Evolutionary conservation across 2,797 vertebrate species (phyloP), one percentile per base, ranked within the genome.

Genomic region (Coranthus polyacanthus): DNA sequence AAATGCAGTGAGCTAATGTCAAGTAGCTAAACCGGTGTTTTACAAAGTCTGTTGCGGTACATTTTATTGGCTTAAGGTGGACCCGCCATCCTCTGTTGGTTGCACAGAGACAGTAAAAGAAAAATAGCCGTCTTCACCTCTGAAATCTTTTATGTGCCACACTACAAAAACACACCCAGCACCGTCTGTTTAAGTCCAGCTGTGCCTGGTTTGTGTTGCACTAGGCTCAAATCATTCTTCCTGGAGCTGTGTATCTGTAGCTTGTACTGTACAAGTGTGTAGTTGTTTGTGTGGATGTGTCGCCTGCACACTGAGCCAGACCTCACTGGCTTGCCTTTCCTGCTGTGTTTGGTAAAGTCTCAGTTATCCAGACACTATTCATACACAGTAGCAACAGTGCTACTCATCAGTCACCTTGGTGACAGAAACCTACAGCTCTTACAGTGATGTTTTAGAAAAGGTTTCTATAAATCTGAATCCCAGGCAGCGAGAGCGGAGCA

Each of bases 281-380:
- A 49, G 43, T 52, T 45, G 16, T 45, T 57, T 52, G 52, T 46
- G 16, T 63, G 36, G 45, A 57, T 46, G 44, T 47, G 9, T 53
- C 7, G 16, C 38, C 42, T 79, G 44, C 66, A 72, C 64, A 62
- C 68, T 68, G 75, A 47, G 58, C 53, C 49, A 51, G 45, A 83
- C 78, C 57, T 78, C 56, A 58, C 53, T 75, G 37, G 29, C 34
- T 51, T 29, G 12, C 42, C 75, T 68, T 49, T 64, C 78, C 81
- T 36, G 61, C 83, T 74, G 82, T 18, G 62, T 58, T 44, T 43
- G 51, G 68, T 82, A 85, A 86, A 77, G 49, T 80, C 56, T 83
- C 72, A 22, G 47, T 72, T 83, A 20, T 52, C 68, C n/a, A 65
- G 69, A 56, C 46, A 37, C 55, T 52, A n/a, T 73, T 55, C 75